Evolutionary conservation across 2,113 vertebrate genomes (phyloP).

Genomic region (Crotalus tigris): DNA sequence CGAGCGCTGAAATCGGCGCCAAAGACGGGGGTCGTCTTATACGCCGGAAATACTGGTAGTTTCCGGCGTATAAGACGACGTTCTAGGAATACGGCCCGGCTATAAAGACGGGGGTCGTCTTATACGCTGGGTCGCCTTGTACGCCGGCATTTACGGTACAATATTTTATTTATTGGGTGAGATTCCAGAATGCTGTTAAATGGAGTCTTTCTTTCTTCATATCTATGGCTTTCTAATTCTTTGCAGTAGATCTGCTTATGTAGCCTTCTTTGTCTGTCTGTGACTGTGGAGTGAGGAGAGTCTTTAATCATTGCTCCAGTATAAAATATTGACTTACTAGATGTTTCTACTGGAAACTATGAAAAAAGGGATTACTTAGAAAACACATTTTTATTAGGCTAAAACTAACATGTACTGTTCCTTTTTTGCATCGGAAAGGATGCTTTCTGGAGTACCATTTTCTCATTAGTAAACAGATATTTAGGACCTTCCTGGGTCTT

Average conservation of each 20-base stretch:
- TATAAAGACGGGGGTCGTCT: no score
- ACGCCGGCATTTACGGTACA: no score
- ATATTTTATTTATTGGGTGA: neutral
- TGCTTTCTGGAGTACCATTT: neutral
- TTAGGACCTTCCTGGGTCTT: neutral
- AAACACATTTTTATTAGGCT: neutral
- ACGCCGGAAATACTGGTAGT: no score
- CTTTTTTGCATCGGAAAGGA: neutral
- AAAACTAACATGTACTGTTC: neutral
- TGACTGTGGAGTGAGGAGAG: neutral
- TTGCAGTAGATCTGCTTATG: neutral
- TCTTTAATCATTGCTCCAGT: neutral
- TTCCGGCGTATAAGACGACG: no score
- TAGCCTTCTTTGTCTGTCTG: neutral
- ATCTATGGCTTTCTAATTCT: neutral
- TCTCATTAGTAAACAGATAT: neutral
- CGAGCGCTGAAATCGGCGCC: no score
- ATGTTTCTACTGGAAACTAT: neutral
- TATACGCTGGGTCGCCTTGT: no score
- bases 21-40: no score
- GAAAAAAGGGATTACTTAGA: neutral
- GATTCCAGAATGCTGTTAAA: neutral
- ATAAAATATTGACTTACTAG: neutral
- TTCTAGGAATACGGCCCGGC: no score
- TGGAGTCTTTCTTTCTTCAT: neutral